phyloP scores from a whole-genome alignment of 2,888 invertebrate species.

The Pristionchus maxplancki region DNA sequence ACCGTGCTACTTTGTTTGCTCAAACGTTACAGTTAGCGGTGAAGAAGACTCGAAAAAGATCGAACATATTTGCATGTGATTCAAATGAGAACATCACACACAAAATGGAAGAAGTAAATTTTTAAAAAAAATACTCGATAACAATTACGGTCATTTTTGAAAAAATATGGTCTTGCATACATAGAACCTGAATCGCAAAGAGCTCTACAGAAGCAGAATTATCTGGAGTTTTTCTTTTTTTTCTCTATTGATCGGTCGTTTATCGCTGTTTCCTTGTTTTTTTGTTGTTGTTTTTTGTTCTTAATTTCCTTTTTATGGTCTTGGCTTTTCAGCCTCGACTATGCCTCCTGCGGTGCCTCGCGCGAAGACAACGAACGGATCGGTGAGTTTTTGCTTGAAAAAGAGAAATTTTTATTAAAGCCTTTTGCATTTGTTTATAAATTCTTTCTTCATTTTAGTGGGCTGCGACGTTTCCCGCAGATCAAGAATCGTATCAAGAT shows the following conservation, averaged over 20 bases:
- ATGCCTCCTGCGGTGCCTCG: slow-evolving; percentile 3
- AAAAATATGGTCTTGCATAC: not conserved
- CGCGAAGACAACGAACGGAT: not conserved
- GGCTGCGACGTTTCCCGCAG: slow-evolving; percentile 13
- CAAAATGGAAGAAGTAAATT: not conserved
- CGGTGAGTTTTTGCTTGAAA: slow-evolving; percentile 4
- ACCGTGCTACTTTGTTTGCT: not conserved
- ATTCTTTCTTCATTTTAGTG: slow-evolving; percentile 14
- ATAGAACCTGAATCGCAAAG: not conserved
- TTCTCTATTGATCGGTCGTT: not conserved
- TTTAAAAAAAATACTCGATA: not conserved
- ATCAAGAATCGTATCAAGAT: not conserved
- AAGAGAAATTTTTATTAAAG: not conserved
- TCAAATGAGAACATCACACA: not conserved
- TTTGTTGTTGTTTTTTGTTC: not conserved
- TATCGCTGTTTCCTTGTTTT: not conserved
- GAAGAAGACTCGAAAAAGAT: not conserved
- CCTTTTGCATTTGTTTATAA: no score
- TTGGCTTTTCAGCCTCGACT: not conserved
- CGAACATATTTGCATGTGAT: not conserved
- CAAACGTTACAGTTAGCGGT: not conserved
- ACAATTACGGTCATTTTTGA: not conserved
- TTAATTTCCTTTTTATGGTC: not conserved
- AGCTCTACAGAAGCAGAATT: no score
- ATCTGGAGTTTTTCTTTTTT: not conserved